Percentiles rank a stretch among this genome's conserved stretches.
Evolutionary conservation across 2,888 invertebrate species (phyloP).

Genomic region (Poecilobothrus nobilitatus): DNA sequence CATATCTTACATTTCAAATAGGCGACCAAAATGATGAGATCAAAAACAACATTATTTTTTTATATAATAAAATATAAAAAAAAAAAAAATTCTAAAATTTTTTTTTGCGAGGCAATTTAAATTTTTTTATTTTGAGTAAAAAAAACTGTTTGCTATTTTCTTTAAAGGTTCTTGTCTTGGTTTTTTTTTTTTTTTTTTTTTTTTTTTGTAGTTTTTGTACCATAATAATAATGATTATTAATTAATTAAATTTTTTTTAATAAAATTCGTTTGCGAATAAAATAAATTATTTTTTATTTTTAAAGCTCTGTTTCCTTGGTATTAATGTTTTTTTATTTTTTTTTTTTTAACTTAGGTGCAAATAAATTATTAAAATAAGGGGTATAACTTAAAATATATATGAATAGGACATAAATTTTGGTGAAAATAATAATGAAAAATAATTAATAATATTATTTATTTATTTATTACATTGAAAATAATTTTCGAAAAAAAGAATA

Average conservation of each 20-base stretch:
- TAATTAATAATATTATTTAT: too few relatives aligned
- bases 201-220: slow-evolving; percentile 18
- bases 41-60: slow-evolving; percentile 13
- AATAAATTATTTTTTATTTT: neutral
- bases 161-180: slow-evolving; percentile 17
- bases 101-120: neutral
- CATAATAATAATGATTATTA: slow-evolving; percentile 17
- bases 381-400: too few relatives aligned
- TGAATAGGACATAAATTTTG: too few relatives aligned
- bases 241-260: slow-evolving; percentile 21
- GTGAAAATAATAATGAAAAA: too few relatives aligned
- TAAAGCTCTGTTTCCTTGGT: neutral
- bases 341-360: too few relatives aligned
- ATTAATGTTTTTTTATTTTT: neutral
- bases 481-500: too few relatives aligned
- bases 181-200: slow-evolving; percentile 25
- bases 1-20: slow-evolving; percentile 7
- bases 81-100: neutral
- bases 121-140: neutral
- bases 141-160: slow-evolving; percentile 13
- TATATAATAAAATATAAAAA: neutral
- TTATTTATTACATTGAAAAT: too few relatives aligned
- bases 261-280: too few relatives aligned
- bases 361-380: too few relatives aligned
- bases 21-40: slow-evolving; percentile 13